phyloP scores from a whole-genome alignment of 1,140 invertebrate species.

The Drosophila arawakana region DNA sequence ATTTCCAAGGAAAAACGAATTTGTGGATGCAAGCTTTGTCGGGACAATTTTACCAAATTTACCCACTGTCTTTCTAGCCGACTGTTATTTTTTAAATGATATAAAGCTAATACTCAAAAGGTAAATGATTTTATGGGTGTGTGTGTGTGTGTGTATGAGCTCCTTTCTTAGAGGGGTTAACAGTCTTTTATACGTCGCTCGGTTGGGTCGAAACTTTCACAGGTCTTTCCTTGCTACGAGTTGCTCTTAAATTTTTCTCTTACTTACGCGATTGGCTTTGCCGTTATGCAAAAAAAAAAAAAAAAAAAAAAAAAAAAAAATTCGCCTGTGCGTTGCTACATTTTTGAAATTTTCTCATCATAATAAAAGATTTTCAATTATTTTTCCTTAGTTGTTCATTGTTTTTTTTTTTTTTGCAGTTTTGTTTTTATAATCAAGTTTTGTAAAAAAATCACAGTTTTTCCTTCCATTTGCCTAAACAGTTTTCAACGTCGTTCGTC shows the following conservation, averaged over 20 bases:
- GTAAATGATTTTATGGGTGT: conserved; percentile 15
- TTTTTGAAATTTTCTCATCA: conserved; percentile 11
- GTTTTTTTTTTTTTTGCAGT: conserved; percentile 16
- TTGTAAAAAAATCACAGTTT: conserved; percentile 84
- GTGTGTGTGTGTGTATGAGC: conserved; percentile 18
- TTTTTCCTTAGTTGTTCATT: not conserved
- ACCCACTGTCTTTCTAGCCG: not conserved
- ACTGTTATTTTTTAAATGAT: conserved; percentile 3
- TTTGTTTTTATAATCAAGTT: conserved; percentile 71
- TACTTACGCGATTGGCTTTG: conserved; percentile 24
- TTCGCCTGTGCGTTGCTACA: conserved; percentile 3
- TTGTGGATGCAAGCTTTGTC: too few species aligned
- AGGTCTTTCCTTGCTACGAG: conserved; percentile 35
- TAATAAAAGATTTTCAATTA: conserved; percentile 23
- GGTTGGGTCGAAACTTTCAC: conserved; percentile 52
- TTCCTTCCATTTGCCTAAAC: conserved; percentile 80
- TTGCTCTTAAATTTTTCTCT: conserved; percentile 21
- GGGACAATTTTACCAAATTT: too few species aligned
- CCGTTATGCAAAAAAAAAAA: conserved; percentile 19
- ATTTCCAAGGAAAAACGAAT: not conserved
- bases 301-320: conserved; percentile 30
- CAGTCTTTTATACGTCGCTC: conserved; percentile 68
- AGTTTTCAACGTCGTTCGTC: conserved; percentile 39
- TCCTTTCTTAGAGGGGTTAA: conserved; percentile 30
- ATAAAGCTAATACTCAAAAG: conserved; percentile 59